phyloP scores from a whole-genome alignment of 2,888 invertebrate genomes.

The Mongoloraphidia duomilia region DNA sequence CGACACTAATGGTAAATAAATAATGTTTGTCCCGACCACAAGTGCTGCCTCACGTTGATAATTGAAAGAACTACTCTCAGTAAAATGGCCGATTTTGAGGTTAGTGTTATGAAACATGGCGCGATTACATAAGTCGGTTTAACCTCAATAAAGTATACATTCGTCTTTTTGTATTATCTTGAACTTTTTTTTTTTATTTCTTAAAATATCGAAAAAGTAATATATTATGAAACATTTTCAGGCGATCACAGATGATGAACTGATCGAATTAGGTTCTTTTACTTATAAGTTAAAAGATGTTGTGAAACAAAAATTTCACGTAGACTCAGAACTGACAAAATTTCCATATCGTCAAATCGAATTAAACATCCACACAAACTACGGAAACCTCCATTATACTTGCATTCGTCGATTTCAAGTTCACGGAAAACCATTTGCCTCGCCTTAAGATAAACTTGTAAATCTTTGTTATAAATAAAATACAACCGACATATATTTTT shows the following conservation, averaged over 20 bases:
- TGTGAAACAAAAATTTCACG: slow-evolving; percentile 37
- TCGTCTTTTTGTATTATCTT: neutral
- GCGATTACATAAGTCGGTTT: neutral
- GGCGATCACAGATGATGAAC: neutral
- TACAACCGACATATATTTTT: neutral
- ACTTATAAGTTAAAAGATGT: slow-evolving; percentile 32
- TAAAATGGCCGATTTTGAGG: no score
- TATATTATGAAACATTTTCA: slow-evolving; percentile 2
- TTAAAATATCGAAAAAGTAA: neutral
- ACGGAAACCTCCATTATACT: slow-evolving; percentile 53
- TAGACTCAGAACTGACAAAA: slow-evolving; percentile 8
- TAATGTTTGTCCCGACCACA: no score
- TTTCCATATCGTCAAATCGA: slow-evolving; percentile 31
- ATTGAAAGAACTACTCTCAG: no score
- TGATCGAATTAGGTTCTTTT: slow-evolving; percentile 31
- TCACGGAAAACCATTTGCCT: slow-evolving; percentile 31
- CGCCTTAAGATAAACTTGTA: neutral
- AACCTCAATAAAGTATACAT: neutral
- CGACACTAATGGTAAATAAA: no score
- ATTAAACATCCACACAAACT: slow-evolving; percentile 39
- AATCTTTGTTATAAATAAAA: neutral
- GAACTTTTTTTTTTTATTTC: neutral
- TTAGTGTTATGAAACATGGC: no score
- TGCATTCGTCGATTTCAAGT: slow-evolving; percentile 60
- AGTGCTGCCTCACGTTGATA: no score